These are phyloP conservation scores for Nesoenas mayeri DNA, from an alignment of 2,113 vertebrate genomes.

Conservation along the genomic window DNA sequence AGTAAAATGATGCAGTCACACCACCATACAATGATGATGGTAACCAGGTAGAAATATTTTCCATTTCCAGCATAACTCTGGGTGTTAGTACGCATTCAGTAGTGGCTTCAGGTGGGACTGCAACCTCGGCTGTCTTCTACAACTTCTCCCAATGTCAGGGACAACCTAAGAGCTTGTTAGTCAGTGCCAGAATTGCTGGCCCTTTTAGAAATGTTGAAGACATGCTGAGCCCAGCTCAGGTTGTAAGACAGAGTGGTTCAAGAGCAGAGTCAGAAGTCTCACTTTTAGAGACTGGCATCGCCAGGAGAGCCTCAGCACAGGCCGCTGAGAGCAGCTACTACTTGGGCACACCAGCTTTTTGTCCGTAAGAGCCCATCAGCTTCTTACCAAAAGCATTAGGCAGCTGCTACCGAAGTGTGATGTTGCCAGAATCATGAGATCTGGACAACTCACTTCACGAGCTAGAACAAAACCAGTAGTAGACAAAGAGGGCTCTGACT, in stretches of 20 bases:
- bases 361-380: not conserved
- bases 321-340: accelerated
- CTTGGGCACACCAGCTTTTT: not conserved
- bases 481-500: not conserved
- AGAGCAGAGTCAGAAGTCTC: not conserved
- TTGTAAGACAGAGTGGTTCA: not conserved
- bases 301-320: not conserved
- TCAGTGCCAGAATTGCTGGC: not conserved
- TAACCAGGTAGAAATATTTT: not conserved
- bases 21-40: not conserved
- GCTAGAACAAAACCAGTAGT: not conserved
- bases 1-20: not conserved
- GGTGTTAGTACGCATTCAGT: accelerated
- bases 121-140: not conserved
- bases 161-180: not conserved
- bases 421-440: not conserved
- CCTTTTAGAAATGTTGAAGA: not conserved
- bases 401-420: not conserved
- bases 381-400: not conserved
- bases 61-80: not conserved
- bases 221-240: not conserved
- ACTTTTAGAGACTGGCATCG: not conserved
- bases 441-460: not conserved
- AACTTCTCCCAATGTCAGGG: accelerated
- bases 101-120: not conserved